Evolutionary conservation across 2,113 vertebrate species (phyloP).

Genomic region (Pitta sordida): DNA sequence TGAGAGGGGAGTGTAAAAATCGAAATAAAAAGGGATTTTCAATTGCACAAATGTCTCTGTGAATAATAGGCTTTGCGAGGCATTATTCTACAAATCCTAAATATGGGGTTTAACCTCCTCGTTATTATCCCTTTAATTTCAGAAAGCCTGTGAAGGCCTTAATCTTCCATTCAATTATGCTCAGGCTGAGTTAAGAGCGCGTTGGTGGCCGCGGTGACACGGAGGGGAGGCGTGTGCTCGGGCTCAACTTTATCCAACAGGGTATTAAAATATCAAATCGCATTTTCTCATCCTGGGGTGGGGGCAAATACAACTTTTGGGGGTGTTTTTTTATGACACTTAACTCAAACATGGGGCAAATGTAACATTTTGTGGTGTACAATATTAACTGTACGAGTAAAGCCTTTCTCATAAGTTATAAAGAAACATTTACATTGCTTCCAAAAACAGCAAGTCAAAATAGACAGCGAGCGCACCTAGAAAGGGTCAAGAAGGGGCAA

Average conservation of each 20-base stretch:
- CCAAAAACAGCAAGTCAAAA: too few relatives aligned
- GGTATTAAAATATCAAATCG: accelerated
- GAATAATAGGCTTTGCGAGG: background rate
- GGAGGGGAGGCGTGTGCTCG: accelerated
- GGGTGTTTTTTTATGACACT: too few relatives aligned
- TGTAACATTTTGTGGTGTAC: background rate
- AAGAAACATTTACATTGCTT: too few relatives aligned
- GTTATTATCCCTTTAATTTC: slow-evolving; percentile 1
- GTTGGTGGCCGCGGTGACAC: background rate
- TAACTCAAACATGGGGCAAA: background rate
- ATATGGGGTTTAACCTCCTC: background rate
- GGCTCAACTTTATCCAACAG: accelerated
- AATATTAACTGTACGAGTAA: too few relatives aligned
- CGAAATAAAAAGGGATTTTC: background rate
- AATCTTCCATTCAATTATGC: background rate
- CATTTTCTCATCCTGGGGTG: accelerated
- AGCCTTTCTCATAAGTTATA: too few relatives aligned
- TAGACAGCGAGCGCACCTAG: too few relatives aligned
- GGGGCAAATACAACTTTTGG: background rate
- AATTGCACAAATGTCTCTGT: background rate
- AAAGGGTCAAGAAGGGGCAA: too few relatives aligned
- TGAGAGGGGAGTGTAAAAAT: background rate
- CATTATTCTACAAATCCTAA: background rate
- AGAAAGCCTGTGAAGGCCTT: background rate
- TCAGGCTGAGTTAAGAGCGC: background rate